phyloP scores from a whole-genome alignment of 2,113 vertebrate species.

The Thunnus maccoyii region DNA sequence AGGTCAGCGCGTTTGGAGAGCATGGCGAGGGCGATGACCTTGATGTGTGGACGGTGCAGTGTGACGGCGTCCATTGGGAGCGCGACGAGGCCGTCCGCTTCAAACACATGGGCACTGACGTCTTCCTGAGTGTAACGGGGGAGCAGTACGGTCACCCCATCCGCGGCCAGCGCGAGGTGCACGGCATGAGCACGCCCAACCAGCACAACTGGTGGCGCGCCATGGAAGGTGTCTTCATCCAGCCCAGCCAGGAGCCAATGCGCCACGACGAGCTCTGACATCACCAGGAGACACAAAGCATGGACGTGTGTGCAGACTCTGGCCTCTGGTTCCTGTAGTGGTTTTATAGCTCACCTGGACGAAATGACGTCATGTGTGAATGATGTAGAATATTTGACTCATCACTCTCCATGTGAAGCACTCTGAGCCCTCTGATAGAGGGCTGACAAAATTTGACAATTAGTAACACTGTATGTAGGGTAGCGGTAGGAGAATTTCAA shows the following conservation, averaged over 20 bases:
- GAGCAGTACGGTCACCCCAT: slow-evolving; percentile 97
- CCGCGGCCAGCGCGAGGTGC: slow-evolving; percentile 93
- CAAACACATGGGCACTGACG: slow-evolving; percentile 91
- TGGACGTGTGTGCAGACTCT: background rate
- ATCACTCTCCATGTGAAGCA: slow-evolving; percentile 22
- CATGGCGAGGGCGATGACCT: slow-evolving; percentile 95
- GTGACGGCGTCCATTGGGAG: slow-evolving; percentile 91
- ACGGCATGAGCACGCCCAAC: slow-evolving; percentile 89
- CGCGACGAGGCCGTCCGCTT: slow-evolving; percentile 91
- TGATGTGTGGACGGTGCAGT: slow-evolving; percentile 94
- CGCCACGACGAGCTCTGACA: slow-evolving; percentile 92
- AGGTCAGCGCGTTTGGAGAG: slow-evolving; percentile 98
- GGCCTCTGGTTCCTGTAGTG: background rate
- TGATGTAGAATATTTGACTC: slow-evolving; percentile 11
- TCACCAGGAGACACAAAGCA: background rate
- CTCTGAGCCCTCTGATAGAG: slow-evolving; percentile 20
- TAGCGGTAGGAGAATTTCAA: background rate
- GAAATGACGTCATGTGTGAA: slow-evolving; percentile 14
- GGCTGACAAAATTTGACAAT: too few species aligned
- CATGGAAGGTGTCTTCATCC: slow-evolving; percentile 98
- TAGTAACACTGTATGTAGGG: slow-evolving; percentile 8
- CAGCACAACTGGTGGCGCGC: slow-evolving; percentile 94
- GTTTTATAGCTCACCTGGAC: slow-evolving; percentile 10
- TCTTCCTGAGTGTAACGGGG: slow-evolving; percentile 94
- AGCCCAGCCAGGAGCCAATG: slow-evolving; percentile 84